phyloP scores from a whole-genome alignment of 2,888 invertebrate genomes.

The Acrocyrtus sp. region DNA sequence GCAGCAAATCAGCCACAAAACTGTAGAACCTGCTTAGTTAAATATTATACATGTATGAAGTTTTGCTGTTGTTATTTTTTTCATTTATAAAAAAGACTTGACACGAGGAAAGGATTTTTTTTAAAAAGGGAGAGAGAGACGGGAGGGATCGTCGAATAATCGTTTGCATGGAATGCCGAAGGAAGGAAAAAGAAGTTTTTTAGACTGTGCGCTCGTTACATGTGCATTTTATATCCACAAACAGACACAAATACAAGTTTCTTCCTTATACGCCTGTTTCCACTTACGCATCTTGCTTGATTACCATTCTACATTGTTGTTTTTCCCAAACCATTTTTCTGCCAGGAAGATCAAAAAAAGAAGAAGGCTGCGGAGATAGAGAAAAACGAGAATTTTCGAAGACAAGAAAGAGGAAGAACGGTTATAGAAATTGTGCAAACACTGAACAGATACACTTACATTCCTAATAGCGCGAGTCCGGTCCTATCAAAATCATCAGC shows the following conservation, averaged over 20 bases:
- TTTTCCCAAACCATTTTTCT: slow-evolving; percentile 48
- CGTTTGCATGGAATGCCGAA: slow-evolving; percentile 53
- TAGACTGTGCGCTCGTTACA: not conserved
- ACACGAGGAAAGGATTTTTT: slow-evolving; percentile 51
- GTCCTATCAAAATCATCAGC: no score
- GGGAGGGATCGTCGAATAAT: slow-evolving; percentile 55
- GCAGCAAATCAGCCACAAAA: no score
- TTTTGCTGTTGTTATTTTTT: slow-evolving; percentile 34
- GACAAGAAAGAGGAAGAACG: slow-evolving; percentile 31
- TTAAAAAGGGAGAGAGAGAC: slow-evolving; percentile 30
- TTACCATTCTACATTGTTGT: slow-evolving; percentile 44
- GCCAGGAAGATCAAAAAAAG: slow-evolving; percentile 30
- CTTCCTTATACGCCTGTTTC: slow-evolving; percentile 54
- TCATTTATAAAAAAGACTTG: slow-evolving; percentile 41
- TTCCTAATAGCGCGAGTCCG: no score
- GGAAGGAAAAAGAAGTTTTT: slow-evolving; percentile 20
- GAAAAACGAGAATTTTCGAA: slow-evolving; percentile 6
- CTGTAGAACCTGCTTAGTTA: slow-evolving; percentile 39
- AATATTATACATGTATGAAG: no score
- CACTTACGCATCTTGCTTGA: slow-evolving; percentile 46
- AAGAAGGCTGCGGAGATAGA: slow-evolving; percentile 1
- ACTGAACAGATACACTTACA: slow-evolving; percentile 14
- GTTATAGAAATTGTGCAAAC: slow-evolving; percentile 47
- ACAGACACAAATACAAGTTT: no score
- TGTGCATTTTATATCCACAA: slow-evolving; percentile 40